These are phyloP conservation scores for Torymus texanus DNA, from an alignment of 2,888 invertebrate genomes.

Conservation along the genomic window DNA sequence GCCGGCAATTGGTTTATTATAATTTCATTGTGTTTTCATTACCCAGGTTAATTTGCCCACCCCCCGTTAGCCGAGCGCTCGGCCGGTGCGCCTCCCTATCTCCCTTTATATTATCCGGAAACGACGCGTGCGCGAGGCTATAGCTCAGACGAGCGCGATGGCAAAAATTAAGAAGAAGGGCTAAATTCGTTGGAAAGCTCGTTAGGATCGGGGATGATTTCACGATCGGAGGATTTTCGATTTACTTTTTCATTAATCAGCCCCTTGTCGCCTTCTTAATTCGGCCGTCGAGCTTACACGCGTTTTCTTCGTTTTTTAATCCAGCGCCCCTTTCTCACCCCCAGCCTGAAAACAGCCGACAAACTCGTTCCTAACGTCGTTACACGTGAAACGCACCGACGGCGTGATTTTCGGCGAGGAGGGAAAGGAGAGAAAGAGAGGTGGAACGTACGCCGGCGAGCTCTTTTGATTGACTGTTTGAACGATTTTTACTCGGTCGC, in stretches of 20 bases:
- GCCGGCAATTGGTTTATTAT: slow-evolving; percentile 74
- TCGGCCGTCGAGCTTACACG: not conserved
- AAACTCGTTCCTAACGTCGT: slow-evolving; percentile 64
- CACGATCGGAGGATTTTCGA: slow-evolving; percentile 24
- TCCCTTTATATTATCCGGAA: slow-evolving; percentile 68
- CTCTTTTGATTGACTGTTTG: slow-evolving; percentile 74
- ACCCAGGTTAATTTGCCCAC: slow-evolving; percentile 69
- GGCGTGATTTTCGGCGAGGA: slow-evolving; percentile 41
- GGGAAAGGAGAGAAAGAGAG: slow-evolving; percentile 52
- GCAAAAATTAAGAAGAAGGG: slow-evolving; percentile 20
- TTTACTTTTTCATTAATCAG: slow-evolving; percentile 48
- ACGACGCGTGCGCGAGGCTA: slow-evolving; percentile 56
- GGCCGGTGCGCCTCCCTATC: slow-evolving; percentile 60
- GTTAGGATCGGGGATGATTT: slow-evolving; percentile 18
- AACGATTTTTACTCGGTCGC: slow-evolving; percentile 72
- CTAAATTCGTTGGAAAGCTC: slow-evolving; percentile 53
- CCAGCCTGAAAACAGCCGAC: not conserved
- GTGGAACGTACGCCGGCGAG: slow-evolving; percentile 51
- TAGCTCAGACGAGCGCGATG: slow-evolving; percentile 11
- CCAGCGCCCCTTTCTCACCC: slow-evolving; percentile 4
- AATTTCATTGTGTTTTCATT: slow-evolving; percentile 75
- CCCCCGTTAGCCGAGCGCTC: slow-evolving; percentile 62
- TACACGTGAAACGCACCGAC: slow-evolving; percentile 46
- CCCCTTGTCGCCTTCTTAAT: slow-evolving; percentile 43
- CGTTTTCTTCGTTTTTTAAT: slow-evolving; percentile 54